Conservation (phyloP, 2,888 invertebrate genomes). For the Dermolepida albohirtum region DNA sequence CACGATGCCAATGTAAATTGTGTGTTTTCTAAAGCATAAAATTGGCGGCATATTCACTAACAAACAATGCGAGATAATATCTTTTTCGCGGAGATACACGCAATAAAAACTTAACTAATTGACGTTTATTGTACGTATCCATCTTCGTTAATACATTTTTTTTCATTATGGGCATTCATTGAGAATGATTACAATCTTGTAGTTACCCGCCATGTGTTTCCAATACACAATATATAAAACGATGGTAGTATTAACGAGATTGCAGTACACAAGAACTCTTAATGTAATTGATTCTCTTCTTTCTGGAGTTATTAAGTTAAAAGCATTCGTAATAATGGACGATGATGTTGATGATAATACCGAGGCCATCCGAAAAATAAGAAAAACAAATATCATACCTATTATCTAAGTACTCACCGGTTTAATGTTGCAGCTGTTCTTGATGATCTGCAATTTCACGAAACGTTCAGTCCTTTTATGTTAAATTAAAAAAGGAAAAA, state of each 20-base stretch:
- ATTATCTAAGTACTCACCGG: conserved; percentile 31
- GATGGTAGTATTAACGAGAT: conserved; percentile 27
- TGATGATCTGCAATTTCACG: conserved; percentile 17
- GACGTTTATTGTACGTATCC: conserved; percentile 25
- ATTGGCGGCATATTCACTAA: conserved; percentile 21
- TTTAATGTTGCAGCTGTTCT: conserved; percentile 42
- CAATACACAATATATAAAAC: conserved; percentile 13
- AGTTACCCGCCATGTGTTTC: conserved; percentile 21
- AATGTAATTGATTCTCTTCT: conserved; percentile 33
- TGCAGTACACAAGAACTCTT: conserved; percentile 33
- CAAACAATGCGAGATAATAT: conserved; percentile 7
- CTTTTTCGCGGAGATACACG: conserved; percentile 6
- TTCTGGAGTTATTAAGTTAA: conserved; percentile 34
- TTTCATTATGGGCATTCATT: conserved; percentile 20
- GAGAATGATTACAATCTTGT: conserved; percentile 13
- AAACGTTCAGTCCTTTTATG: background rate
- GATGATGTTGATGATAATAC: conserved; percentile 4
- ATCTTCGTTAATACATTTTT: conserved; percentile 21
- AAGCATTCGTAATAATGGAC: conserved; percentile 35
- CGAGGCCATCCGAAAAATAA: conserved; percentile 9
- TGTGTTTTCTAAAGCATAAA: conserved; percentile 14
- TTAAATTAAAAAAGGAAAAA: background rate
- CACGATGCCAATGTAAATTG: background rate
- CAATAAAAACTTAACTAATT: conserved; percentile 33
- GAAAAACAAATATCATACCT: conserved; percentile 1